These are phyloP conservation scores for Epinephelus coioides DNA, from an alignment of 2,797 vertebrate species.

Conservation along the genomic window DNA sequence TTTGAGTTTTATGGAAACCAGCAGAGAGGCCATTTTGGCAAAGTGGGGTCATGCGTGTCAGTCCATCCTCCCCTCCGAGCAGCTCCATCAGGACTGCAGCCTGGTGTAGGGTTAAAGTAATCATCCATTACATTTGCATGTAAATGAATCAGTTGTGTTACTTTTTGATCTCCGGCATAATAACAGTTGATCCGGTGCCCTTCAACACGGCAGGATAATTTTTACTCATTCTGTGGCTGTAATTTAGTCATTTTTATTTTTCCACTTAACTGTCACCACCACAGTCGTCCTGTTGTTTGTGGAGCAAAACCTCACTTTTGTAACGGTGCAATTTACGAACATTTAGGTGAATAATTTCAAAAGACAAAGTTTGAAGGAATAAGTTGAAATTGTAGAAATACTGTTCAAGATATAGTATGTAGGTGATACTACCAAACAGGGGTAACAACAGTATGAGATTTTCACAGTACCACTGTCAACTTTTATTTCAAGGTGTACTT, in stretches of 20 bases:
- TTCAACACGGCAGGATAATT: not conserved
- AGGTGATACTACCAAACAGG: too few species aligned
- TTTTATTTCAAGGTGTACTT: too few species aligned
- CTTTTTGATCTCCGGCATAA: constrained; percentile 26
- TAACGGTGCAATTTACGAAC: not conserved
- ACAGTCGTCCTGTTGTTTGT: not conserved
- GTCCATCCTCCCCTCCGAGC: not conserved
- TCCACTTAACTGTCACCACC: not conserved
- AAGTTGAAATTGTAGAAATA: too few species aligned
- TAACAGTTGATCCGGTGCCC: not conserved
- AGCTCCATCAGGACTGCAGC: not conserved
- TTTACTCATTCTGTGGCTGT: not conserved
- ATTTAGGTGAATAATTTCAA: not conserved
- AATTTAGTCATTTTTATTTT: constrained; percentile 17
- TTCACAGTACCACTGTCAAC: too few species aligned
- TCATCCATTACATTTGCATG: constrained; percentile 48
- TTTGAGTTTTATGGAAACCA: constrained; percentile 21
- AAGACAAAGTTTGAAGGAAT: too few species aligned
- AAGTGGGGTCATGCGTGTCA: constrained; percentile 4
- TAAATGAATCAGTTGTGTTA: constrained; percentile 41
- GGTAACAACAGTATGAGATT: too few species aligned
- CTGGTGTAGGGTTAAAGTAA: constrained; percentile 19
- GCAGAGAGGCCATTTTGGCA: constrained; percentile 7
- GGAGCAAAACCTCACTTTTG: not conserved
- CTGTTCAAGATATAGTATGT: too few species aligned